These are phyloP conservation scores for Macrotrachela quadricornifera DNA, from an alignment of 1,140 invertebrate species.

Conservation along the genomic window DNA sequence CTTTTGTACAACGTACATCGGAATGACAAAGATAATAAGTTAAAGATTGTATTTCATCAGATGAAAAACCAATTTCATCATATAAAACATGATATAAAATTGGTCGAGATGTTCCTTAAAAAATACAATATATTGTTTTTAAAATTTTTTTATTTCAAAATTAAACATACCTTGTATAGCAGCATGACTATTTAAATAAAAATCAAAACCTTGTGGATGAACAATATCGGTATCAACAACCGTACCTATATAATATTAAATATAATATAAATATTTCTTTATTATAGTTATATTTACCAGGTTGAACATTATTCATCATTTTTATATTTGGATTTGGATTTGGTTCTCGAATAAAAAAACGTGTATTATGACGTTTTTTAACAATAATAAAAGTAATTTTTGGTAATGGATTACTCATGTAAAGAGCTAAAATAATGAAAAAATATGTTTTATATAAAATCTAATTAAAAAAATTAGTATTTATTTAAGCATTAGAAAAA, in stretches of 20 bases:
- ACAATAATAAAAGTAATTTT: constrained; percentile 56
- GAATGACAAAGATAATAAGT: constrained; percentile 68
- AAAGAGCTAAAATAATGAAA: too few relatives aligned
- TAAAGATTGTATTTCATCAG: constrained; percentile 25
- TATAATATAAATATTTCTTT: too few relatives aligned
- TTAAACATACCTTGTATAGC: background rate
- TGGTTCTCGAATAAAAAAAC: constrained; percentile 13
- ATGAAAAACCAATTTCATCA: constrained; percentile 54
- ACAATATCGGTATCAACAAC: constrained; percentile 57
- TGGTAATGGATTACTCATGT: background rate
- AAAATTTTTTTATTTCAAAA: too few relatives aligned
- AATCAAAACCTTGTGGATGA: constrained; percentile 52
- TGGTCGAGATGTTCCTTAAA: constrained; percentile 61
- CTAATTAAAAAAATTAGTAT: too few relatives aligned
- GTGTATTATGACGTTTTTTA: constrained; percentile 67
- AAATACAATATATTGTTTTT: background rate
- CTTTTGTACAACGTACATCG: constrained; percentile 60
- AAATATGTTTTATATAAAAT: too few relatives aligned
- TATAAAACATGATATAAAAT: constrained; percentile 64
- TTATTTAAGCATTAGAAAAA: too few relatives aligned
- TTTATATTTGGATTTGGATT: background rate
- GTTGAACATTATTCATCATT: background rate
- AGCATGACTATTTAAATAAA: constrained; percentile 9
- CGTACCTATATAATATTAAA: constrained; percentile 59
- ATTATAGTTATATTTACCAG: too few relatives aligned